Conservation (phyloP, 2,113 vertebrate genomes). For the Callospermophilus lateralis region DNA sequence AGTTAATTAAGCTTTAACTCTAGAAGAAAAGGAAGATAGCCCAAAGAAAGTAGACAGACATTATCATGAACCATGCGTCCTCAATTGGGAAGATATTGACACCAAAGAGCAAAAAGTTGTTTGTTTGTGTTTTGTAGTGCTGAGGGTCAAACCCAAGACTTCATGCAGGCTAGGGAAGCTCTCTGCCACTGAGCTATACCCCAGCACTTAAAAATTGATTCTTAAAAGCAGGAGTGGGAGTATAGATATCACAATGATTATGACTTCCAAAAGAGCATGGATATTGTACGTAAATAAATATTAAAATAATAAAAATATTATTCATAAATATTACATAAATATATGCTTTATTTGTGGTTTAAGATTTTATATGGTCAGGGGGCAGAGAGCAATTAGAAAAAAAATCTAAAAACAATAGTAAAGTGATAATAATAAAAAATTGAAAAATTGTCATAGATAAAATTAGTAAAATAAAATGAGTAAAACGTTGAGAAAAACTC, state of each 20-base stretch:
- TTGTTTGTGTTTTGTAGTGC: too few relatives aligned
- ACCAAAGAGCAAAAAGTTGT: background rate
- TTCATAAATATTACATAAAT: background rate
- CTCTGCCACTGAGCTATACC: too few relatives aligned
- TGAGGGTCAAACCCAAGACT: too few relatives aligned
- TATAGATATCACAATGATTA: background rate
- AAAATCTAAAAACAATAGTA: background rate
- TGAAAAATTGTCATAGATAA: background rate
- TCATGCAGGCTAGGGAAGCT: too few relatives aligned
- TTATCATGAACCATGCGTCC: background rate
- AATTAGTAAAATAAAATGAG: background rate
- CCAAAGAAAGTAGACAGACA: background rate
- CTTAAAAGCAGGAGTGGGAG: background rate
- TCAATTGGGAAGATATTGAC: background rate
- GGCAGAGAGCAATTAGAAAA: background rate
- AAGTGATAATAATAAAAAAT: constrained; percentile 1
- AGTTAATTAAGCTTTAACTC: constrained; percentile 37
- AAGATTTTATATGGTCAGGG: background rate
- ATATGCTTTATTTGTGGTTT: background rate
- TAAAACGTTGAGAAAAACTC: background rate
- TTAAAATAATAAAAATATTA: too few relatives aligned
- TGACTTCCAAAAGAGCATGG: background rate
- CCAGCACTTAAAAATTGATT: background rate
- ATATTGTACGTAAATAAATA: too few relatives aligned
- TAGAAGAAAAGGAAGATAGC: constrained; percentile 33